These are phyloP conservation scores for Ctenopoma multispine DNA, from an alignment of 2,797 vertebrate species.

Conservation along the genomic window DNA sequence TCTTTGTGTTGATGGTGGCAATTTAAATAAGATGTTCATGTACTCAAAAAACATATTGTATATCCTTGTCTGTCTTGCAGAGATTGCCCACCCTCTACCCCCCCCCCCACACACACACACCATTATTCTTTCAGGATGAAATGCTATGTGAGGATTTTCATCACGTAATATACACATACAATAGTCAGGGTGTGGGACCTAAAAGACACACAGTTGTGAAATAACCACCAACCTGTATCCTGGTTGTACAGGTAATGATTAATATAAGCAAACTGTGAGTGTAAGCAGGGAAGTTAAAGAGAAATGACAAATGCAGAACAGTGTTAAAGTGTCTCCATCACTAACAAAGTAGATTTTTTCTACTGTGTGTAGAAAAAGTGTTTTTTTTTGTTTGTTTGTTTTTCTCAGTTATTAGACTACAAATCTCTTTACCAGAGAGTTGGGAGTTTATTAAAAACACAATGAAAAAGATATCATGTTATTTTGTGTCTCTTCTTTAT, in stretches of 20 bases:
- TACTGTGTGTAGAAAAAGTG: no score
- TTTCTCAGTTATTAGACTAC: constrained; percentile 1
- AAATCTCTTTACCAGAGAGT: not conserved
- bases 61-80: no score
- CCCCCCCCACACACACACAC: not conserved
- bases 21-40: no score
- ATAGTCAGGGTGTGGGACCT: not conserved
- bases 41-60: no score
- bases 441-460: no score
- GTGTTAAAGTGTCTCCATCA: not conserved
- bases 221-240: constrained; percentile 5
- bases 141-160: no score
- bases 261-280: not conserved
- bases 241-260: constrained; percentile 37
- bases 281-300: not conserved
- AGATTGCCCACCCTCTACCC: not conserved
- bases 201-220: not conserved
- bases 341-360: not conserved
- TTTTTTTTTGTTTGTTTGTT: no score
- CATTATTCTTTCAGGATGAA: not conserved
- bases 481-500: no score
- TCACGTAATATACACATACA: not conserved
- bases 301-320: not conserved
- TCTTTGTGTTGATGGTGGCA: no score
- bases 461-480: no score